Base-by-base conservation (phyloP, 2,113 vertebrate genomes). In the Anarrhichthys ocellatus region DNA sequence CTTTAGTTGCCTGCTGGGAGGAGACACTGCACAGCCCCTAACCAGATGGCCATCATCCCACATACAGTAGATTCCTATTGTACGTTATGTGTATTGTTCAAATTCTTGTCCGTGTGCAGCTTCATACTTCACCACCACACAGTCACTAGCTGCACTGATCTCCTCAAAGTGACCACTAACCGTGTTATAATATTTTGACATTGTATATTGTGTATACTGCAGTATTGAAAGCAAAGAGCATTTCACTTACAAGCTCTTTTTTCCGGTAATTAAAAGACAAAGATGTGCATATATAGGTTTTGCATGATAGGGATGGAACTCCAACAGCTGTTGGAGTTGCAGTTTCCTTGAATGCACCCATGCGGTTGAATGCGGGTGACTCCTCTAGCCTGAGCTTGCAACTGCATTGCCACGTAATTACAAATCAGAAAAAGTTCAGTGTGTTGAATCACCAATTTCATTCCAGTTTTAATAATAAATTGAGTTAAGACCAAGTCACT, bases 1-100 rank as follows among this genome's bases (percentile, higher is more conserved):
- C 91, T 92, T 85, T 78, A 81, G 91, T 64, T 88, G 91, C 92
- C 89, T 93, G 93, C 93, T 94, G 93, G 91, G 92, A 90, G 88
- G 85, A 91, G 91, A 92, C 86, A 38, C 82, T 91, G 74, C 76
- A 87, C 92, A 91, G 87, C 91, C 90, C 88, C 89, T 89, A 77
- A 90, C 91, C 93, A 94, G 92, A 94, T 94, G 93, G 91, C 89
- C 81, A 76, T 82, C 82, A 80, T 85, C 86, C 86, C 83, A 89
- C 88, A 85, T 91, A 88, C 86, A 86, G 81, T 89, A 86, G 84
- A 93, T 87, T 82, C 82, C 87, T 85, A 83, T 85, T 70, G 38
- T 81, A 75, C 82, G 75, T 80, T 34, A 83, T 85, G 77, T 89
- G 76, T 52, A 82, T 63, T 80, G 71, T 67, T 84, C 58, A 73